Evolutionary conservation across 2,113 vertebrate species (phyloP).

Genomic region (Nipponia nippon): DNA sequence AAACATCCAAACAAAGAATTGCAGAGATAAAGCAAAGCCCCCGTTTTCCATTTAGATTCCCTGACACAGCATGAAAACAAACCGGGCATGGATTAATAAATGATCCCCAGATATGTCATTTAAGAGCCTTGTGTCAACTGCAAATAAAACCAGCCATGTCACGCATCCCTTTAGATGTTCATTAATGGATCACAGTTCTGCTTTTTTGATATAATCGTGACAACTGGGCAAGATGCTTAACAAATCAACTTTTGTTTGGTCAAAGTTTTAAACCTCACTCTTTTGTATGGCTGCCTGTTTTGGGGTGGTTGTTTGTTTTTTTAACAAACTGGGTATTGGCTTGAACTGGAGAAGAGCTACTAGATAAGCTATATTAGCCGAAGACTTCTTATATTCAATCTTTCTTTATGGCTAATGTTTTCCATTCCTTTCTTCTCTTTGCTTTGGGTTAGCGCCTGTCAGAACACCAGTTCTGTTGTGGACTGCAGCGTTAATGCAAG

Average conservation of each 20-base stretch:
- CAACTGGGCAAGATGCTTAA: not conserved
- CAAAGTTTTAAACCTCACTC: not conserved
- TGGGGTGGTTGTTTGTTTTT: not conserved
- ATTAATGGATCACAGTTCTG: not conserved
- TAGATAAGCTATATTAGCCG: not conserved
- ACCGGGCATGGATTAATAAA: not conserved
- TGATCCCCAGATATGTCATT: not conserved
- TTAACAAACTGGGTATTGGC: not conserved
- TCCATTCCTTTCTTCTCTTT: not conserved
- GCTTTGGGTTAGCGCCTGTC: not conserved
- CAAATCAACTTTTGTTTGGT: not conserved
- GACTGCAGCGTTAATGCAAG: not conserved
- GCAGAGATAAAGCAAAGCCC: not conserved
- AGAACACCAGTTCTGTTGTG: not conserved
- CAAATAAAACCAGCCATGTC: not conserved
- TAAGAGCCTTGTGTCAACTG: not conserved
- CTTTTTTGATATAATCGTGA: not conserved
- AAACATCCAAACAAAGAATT: constrained; percentile 31
- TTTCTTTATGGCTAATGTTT: not conserved
- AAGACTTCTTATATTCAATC: not conserved
- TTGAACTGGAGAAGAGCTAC: not conserved
- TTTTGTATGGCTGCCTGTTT: not conserved
- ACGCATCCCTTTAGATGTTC: not conserved
- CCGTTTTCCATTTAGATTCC: not conserved
- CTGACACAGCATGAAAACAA: constrained; percentile 28